Evolutionary conservation across 2,797 vertebrate genomes (phyloP).

Genomic region (Pseudomugil tenellus): DNA sequence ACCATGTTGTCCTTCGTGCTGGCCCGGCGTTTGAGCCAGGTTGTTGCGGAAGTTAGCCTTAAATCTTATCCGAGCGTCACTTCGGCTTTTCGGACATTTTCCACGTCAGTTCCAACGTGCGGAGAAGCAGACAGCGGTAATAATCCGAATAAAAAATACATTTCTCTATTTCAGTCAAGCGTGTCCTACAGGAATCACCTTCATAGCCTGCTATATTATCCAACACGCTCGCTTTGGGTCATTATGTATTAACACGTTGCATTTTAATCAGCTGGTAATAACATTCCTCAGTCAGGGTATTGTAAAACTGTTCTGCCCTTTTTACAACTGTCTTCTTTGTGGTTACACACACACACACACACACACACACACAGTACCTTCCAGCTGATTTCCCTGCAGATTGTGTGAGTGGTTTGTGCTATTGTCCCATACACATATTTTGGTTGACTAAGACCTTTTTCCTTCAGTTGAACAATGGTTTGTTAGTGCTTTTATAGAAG

Average conservation of each 20-base stretch:
- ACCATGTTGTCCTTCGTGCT: slow-evolving; percentile 31
- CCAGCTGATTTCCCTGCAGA: not conserved
- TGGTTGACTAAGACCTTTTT: not conserved
- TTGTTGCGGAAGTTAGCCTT: not conserved
- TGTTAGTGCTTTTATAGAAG: not conserved
- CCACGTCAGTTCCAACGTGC: slow-evolving; percentile 27
- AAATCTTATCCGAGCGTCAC: not conserved
- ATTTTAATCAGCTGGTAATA: not conserved
- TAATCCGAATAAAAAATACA: not conserved
- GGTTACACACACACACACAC: not conserved
- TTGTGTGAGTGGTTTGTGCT: not conserved
- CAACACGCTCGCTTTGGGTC: not conserved
- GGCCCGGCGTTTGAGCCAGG: slow-evolving; percentile 32
- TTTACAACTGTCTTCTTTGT: not conserved
- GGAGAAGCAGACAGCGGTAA: slow-evolving; percentile 50
- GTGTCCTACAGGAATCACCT: not conserved
- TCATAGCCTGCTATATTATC: not conserved
- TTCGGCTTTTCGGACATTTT: slow-evolving; percentile 18
- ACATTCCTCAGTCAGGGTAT: not conserved
- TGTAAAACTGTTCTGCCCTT: not conserved
- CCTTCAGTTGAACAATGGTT: not conserved
- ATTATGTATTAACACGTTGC: not conserved
- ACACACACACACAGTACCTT: not conserved
- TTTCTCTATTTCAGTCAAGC: not conserved
- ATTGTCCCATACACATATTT: not conserved